Conservation (phyloP, 2,888 invertebrate genomes). For the Epiblema foenella region DNA sequence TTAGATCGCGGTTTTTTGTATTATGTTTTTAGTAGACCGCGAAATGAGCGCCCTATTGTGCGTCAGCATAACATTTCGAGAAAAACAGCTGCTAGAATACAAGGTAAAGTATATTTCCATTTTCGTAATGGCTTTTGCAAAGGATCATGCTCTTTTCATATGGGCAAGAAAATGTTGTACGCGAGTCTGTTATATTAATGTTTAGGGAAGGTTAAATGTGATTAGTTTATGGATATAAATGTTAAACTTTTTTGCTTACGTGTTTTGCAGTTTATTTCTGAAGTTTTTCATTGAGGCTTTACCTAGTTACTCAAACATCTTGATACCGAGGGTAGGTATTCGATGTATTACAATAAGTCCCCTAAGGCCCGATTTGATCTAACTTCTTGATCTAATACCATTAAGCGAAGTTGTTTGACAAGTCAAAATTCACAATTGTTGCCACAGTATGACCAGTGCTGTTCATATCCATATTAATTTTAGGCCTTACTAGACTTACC, state of each 20-base stretch:
- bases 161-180: slow-evolving; percentile 33
- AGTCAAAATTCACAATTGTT: no score
- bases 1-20: slow-evolving; percentile 35
- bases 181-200: slow-evolving; percentile 11
- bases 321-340: neutral
- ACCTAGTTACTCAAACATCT: neutral
- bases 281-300: neutral
- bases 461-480: no score
- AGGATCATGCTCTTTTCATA: slow-evolving; percentile 42
- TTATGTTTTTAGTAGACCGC: slow-evolving; percentile 36
- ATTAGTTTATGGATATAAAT: slow-evolving; percentile 20
- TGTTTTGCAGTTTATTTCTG: neutral
- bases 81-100: slow-evolving; percentile 29
- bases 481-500: no score
- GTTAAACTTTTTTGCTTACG: neutral
- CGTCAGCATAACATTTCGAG: slow-evolving; percentile 34
- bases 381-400: no score
- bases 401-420: no score
- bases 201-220: slow-evolving; percentile 13
- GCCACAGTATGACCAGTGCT: no score
- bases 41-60: slow-evolving; percentile 32
- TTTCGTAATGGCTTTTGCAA: slow-evolving; percentile 42
- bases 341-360: neutral
- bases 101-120: slow-evolving; percentile 42
- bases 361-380: neutral